Percentiles rank a stretch among this genome's conserved stretches.
Evolutionary conservation across 2,888 invertebrate species (phyloP).

Genomic region (Anaspis maculata): DNA sequence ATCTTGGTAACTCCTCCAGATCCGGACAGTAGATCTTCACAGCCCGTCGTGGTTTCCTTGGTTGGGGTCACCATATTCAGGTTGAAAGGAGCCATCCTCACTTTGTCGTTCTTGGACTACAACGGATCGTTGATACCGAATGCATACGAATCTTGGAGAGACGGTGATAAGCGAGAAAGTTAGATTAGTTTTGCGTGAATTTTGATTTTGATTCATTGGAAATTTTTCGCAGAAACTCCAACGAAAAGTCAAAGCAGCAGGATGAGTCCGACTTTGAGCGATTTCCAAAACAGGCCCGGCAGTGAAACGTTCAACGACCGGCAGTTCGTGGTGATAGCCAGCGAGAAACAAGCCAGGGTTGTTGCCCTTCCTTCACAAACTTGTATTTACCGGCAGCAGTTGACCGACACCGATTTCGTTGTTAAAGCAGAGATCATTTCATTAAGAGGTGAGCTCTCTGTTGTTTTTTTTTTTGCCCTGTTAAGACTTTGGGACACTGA

Average conservation of each 20-base stretch:
- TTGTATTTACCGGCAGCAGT: slow-evolving; percentile 86
- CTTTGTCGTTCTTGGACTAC: slow-evolving; percentile 94
- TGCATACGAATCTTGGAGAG: slow-evolving; percentile 88
- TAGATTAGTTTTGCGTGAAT: slow-evolving; percentile 9
- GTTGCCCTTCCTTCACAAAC: slow-evolving; percentile 92
- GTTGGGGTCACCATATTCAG: slow-evolving; percentile 96
- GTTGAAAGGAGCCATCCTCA: slow-evolving; percentile 89
- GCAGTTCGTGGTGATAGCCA: slow-evolving; percentile 88
- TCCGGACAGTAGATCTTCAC: slow-evolving; percentile 70
- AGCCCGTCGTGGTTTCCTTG: slow-evolving; percentile 81
- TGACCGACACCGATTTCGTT: slow-evolving; percentile 88
- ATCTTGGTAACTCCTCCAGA: slow-evolving; percentile 79
- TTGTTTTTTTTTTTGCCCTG: too few relatives aligned
- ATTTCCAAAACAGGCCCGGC: slow-evolving; percentile 41
- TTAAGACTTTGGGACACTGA: too few relatives aligned
- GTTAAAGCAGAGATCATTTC: slow-evolving; percentile 90
- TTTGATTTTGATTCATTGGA: neutral
- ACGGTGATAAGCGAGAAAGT: slow-evolving; percentile 56
- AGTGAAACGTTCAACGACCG: slow-evolving; percentile 59
- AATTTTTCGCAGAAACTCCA: slow-evolving; percentile 46
- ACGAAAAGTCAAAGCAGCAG: slow-evolving; percentile 61
- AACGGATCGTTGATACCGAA: slow-evolving; percentile 87
- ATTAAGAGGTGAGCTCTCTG: slow-evolving; percentile 71
- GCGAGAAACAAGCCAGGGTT: slow-evolving; percentile 91
- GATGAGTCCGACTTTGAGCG: slow-evolving; percentile 66